A percentile compares a stretch with the other conserved stretches of the same genome.
Evolutionary conservation across 1,140 invertebrate species (phyloP).

Genomic region (Oreohelix idahoensis): DNA sequence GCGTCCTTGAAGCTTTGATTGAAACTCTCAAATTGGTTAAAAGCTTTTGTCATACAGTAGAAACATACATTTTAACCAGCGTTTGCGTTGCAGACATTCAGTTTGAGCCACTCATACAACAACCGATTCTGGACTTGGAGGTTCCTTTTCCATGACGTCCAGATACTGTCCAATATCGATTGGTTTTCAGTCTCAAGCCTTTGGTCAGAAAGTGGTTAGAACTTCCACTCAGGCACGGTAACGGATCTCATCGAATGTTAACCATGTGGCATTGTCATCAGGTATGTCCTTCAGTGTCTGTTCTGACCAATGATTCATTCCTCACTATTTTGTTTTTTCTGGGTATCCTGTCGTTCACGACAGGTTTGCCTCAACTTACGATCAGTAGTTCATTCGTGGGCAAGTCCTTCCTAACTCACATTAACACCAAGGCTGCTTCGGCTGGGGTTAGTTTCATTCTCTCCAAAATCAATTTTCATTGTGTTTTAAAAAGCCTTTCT

Average conservation of each 20-base stretch:
- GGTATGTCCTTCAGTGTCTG: not conserved
- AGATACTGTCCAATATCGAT: not conserved
- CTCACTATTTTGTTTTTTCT: not conserved
- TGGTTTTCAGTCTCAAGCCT: not conserved
- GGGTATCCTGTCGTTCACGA: too few species aligned
- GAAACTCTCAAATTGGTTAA: not conserved
- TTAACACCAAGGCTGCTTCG: not conserved
- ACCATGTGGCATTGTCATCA: not conserved
- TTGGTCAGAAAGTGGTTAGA: not conserved
- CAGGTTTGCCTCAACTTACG: not conserved
- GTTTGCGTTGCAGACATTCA: not conserved
- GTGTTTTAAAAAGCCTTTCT: not conserved
- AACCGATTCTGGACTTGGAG: slow-evolving; percentile 17
- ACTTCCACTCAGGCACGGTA: not conserved
- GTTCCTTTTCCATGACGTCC: not conserved
- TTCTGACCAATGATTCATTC: not conserved
- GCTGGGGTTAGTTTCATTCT: not conserved
- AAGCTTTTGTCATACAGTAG: not conserved
- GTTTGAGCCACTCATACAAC: slow-evolving; percentile 30
- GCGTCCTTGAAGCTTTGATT: not conserved
- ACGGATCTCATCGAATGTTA: not conserved
- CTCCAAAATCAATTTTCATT: slow-evolving; percentile 12
- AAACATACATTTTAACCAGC: not conserved
- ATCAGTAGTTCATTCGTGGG: not conserved
- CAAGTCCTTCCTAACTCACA: not conserved